Evolutionary conservation across 2,113 vertebrate genomes (phyloP).

Genomic region (Uropsilus gracilis): DNA sequence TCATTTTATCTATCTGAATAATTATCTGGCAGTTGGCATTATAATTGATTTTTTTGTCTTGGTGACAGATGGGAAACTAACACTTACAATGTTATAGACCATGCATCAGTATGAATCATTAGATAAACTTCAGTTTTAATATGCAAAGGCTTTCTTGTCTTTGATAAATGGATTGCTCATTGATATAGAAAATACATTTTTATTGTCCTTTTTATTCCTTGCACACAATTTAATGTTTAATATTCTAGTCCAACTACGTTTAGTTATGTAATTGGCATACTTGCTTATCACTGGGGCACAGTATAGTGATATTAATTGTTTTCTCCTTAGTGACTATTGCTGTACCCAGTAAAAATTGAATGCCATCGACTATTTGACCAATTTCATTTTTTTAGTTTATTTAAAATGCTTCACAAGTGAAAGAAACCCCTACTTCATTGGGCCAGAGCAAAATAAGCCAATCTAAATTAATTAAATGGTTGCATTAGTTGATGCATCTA

Average conservation of each 20-base stretch:
- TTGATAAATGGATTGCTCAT: constrained; percentile 47
- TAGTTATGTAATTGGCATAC: constrained; percentile 2
- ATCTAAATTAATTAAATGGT: constrained; percentile 7
- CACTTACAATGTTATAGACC: constrained; percentile 3
- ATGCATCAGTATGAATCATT: constrained; percentile 47
- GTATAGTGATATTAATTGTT: background rate
- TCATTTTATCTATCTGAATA: constrained; percentile 41
- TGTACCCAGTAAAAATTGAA: background rate
- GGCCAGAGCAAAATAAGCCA: constrained; percentile 19
- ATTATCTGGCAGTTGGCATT: background rate
- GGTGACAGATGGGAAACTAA: constrained; percentile 30
- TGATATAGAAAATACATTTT: constrained; percentile 5
- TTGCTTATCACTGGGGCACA: background rate
- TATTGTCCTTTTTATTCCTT: constrained; percentile 58
- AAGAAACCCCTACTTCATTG: background rate
- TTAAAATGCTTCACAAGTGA: constrained; percentile 1
- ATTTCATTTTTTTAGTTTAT: constrained; percentile 30
- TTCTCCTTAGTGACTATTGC: background rate
- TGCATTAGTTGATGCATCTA: constrained; percentile 7
- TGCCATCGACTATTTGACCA: constrained; percentile 40
- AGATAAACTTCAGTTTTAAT: constrained; percentile 55
- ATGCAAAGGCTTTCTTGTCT: constrained; percentile 23
- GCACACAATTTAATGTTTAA: background rate
- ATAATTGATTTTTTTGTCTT: constrained; percentile 37
- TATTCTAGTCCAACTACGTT: background rate